These are phyloP conservation scores for Calliopsis andreniformis DNA, from an alignment of 1,140 invertebrate genomes.

Conservation along the genomic window DNA sequence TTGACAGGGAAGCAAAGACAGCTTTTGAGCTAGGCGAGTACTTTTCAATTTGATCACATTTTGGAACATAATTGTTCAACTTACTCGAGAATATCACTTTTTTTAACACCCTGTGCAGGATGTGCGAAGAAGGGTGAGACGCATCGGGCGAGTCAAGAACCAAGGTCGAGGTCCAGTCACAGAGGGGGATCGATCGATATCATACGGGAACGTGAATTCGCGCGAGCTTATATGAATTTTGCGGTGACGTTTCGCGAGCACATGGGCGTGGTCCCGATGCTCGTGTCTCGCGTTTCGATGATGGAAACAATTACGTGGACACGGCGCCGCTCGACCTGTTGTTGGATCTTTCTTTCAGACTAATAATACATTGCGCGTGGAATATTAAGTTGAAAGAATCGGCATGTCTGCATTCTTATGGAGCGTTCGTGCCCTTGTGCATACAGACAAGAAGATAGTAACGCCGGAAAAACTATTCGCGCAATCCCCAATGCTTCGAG, in stretches of 20 bases:
- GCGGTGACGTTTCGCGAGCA: slow-evolving; percentile 30
- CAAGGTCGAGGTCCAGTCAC: slow-evolving; percentile 77
- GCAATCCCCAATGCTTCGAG: neutral
- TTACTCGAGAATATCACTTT: too few species aligned
- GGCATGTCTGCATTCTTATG: slow-evolving; percentile 20
- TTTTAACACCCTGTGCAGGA: slow-evolving; percentile 14
- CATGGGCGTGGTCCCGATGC: slow-evolving; percentile 53
- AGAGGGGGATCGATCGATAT: slow-evolving; percentile 73
- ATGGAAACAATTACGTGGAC: neutral
- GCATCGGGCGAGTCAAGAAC: slow-evolving; percentile 68
- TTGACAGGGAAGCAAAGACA: too few species aligned
- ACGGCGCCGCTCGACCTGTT: neutral
- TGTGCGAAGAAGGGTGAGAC: slow-evolving; percentile 46
- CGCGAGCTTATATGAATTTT: slow-evolving; percentile 31
- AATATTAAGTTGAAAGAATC: neutral
- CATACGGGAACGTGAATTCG: slow-evolving; percentile 27
- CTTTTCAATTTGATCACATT: too few species aligned
- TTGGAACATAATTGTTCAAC: too few species aligned
- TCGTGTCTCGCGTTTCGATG: neutral
- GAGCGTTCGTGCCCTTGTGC: neutral
- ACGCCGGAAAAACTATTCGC: slow-evolving; percentile 27
- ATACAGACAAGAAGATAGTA: slow-evolving; percentile 35
- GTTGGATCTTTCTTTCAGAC: neutral
- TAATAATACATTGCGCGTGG: neutral
- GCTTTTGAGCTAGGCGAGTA: too few species aligned